Evolutionary conservation across 1,140 invertebrate species (phyloP).

Genomic region (Plutomurus gul): DNA sequence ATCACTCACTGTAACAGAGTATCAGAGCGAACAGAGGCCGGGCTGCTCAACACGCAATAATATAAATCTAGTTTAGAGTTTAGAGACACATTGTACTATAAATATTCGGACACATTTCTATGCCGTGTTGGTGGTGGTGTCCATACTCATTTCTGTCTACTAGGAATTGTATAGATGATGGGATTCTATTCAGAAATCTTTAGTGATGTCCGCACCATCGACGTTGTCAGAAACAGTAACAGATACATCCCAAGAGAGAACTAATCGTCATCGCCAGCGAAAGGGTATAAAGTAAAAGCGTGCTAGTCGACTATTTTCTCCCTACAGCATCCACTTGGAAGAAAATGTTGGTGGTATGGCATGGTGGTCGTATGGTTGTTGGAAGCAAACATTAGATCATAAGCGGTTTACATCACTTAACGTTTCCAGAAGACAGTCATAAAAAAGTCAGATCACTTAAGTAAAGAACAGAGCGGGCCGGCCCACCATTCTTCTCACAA

Average conservation of each 20-base stretch:
- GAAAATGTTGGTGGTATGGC: background rate
- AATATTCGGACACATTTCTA: too few species aligned
- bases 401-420: slow-evolving; percentile 29
- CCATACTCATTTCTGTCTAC: too few species aligned
- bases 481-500: background rate
- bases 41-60: too few species aligned
- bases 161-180: too few species aligned
- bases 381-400: slow-evolving; percentile 19
- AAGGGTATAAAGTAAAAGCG: slow-evolving; percentile 17
- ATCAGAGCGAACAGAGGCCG: too few species aligned
- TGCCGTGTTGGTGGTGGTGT: too few species aligned
- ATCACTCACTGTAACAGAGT: too few species aligned
- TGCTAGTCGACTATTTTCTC: background rate
- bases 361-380: background rate
- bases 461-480: background rate
- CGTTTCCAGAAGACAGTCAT: slow-evolving; percentile 18
- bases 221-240: slow-evolving; percentile 28
- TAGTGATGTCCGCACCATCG: background rate
- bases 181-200: slow-evolving; percentile 10
- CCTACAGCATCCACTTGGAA: background rate
- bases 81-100: too few species aligned
- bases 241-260: slow-evolving; percentile 25
- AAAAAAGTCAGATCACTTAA: slow-evolving; percentile 30
- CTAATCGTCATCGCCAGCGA: background rate
- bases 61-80: too few species aligned